Evolutionary conservation across 2,888 invertebrate genomes (phyloP).

Genomic region (Deroplatys truncata): DNA sequence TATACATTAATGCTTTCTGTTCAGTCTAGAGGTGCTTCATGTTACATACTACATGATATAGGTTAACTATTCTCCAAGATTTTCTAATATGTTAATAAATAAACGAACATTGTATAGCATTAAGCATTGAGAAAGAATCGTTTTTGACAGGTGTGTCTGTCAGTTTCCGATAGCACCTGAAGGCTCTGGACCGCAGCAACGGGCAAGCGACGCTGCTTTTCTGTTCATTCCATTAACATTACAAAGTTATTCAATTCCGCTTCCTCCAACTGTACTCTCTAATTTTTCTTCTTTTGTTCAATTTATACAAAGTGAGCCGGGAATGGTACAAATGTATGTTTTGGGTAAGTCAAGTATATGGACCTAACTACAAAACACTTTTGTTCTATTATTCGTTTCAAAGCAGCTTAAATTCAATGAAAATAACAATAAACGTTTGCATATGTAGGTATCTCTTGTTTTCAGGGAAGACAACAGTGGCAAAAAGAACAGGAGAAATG

Average conservation of each 20-base stretch:
- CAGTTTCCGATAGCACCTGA: background rate
- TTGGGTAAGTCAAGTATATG: background rate
- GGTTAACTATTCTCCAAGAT: too few relatives aligned
- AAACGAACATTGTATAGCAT: background rate
- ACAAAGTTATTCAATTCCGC: background rate
- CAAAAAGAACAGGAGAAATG: background rate
- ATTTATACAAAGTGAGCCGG: background rate
- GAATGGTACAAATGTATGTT: background rate
- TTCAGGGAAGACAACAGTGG: background rate
- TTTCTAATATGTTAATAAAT: background rate
- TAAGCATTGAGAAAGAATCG: background rate
- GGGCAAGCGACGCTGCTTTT: background rate
- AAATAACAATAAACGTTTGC: background rate
- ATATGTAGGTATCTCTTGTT: background rate
- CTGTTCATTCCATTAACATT: background rate
- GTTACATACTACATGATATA: too few relatives aligned
- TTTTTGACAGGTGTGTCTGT: background rate
- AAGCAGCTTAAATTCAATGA: background rate
- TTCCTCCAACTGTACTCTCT: background rate
- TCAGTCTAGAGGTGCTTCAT: too few relatives aligned
- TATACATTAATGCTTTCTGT: too few relatives aligned
- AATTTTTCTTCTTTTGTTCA: background rate
- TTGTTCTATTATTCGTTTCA: background rate
- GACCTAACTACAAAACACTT: background rate
- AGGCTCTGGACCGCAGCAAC: background rate